Evolutionary conservation across 2,888 invertebrate genomes (phyloP), one percentile per base, ranked within the genome.

Genomic region (Agonum fuliginosum): DNA sequence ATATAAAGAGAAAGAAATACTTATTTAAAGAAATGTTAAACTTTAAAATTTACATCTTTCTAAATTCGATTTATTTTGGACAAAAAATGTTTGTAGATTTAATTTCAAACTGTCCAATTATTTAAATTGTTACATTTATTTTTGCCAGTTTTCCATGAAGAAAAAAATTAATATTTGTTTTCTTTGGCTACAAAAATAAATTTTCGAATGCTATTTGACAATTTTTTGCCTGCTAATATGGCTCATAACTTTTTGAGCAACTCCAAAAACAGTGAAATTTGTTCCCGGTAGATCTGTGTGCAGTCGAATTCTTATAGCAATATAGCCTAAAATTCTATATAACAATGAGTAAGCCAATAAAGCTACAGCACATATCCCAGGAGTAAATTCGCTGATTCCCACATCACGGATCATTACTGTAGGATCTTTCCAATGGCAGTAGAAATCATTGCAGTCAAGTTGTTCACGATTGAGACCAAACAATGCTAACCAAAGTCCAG

Each of bases 401-500:
- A 79, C 14, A 62, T 79, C 79, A 48, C 78, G 22, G 27, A 79
- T 24, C 12, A 78, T 30, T 17, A 78, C 6, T 10, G 12, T n/a
- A 17, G 79, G 70, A 5, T 78, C 48, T 22, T 46, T 73, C 54
- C 73, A 79, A 30, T 79, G 79, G 10, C 79, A 79, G 48, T 79
- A 79, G 0, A 79, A 27, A 1, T 78, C 79, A 8, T 51, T 71
- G 14, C 79, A 79, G 2, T 30, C 46, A 12, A 79, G 62, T n/a
- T 19, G 46, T 10, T 22, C 20, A 17, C 79, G 37, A 27, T 74
- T 69, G 17, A 71, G 3, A 8, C 77, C 77, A 43, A 67, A 79
- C 10, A 79, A 22, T 58, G 78, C 14, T 22, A 76, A 19, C 58
- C 41, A 37, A 37, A 80, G 19, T 6, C 93, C 93, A 4, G 92